A percentile compares a stretch with the other conserved stretches of the same genome.
These are phyloP conservation scores for Drosophila sucinea DNA, from an alignment of 1,140 invertebrate species.

Conservation along the genomic window DNA sequence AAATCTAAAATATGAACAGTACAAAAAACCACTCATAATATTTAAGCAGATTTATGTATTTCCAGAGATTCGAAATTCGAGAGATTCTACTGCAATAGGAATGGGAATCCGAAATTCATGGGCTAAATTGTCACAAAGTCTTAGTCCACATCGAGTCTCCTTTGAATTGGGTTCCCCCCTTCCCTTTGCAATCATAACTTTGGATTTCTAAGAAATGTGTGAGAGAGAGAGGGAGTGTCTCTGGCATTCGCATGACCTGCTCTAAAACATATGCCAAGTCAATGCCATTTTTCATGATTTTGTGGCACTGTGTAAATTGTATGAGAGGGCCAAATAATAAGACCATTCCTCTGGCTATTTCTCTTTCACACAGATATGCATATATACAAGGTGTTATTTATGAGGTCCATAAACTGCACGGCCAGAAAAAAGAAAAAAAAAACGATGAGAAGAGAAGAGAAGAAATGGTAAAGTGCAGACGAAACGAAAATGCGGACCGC, in stretches of 20 bases:
- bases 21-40: no score
- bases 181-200: background rate
- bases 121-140: no score
- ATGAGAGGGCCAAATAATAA: background rate
- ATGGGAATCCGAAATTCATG: no score
- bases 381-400: constrained; percentile 69
- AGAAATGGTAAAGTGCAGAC: constrained; percentile 67
- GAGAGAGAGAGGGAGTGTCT: background rate
- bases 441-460: constrained; percentile 20
- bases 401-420: constrained; percentile 64
- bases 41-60: no score
- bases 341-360: constrained; percentile 1
- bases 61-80: no score
- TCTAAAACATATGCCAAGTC: constrained; percentile 1
- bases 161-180: no score
- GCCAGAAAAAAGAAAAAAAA: constrained; percentile 15
- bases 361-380: constrained; percentile 1
- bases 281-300: constrained; percentile 4
- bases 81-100: no score
- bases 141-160: background rate
- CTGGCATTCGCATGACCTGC: background rate
- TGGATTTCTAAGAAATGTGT: background rate
- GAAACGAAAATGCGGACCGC: constrained; percentile 52
- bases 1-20: no score
- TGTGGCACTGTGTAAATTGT: constrained; percentile 4